Evolutionary conservation across 2,888 invertebrate species (phyloP).

Genomic region (Scelioninae gen. 2): DNA sequence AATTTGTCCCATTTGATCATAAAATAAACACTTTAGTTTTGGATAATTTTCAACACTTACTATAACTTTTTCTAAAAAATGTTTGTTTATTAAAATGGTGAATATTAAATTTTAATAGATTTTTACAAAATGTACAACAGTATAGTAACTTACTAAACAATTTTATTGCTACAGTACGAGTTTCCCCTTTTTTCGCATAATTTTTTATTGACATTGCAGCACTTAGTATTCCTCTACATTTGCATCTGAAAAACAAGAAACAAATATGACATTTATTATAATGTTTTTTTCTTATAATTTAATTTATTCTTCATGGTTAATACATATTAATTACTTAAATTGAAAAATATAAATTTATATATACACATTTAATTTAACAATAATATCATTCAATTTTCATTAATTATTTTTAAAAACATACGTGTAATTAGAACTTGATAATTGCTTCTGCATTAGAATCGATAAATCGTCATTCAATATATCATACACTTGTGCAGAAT

Average conservation of each 20-base stretch:
- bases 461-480: slow-evolving; percentile 86
- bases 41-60: slow-evolving; percentile 76
- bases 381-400: too few species aligned
- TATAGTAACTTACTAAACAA: slow-evolving; percentile 68
- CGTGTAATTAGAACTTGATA: slow-evolving; percentile 80
- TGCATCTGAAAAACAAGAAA: slow-evolving; percentile 76
- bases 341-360: too few species aligned
- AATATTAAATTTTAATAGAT: too few species aligned
- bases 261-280: too few species aligned
- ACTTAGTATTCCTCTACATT: slow-evolving; percentile 86
- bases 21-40: slow-evolving; percentile 77
- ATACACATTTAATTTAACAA: too few species aligned
- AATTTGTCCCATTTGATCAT: slow-evolving; percentile 84
- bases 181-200: slow-evolving; percentile 76
- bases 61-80: slow-evolving; percentile 78
- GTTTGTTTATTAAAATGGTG: too few species aligned
- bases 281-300: too few species aligned
- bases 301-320: slow-evolving; percentile 8
- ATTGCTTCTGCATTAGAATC: slow-evolving; percentile 90
- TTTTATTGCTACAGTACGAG: slow-evolving; percentile 62
- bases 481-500: slow-evolving; percentile 74
- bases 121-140: too few species aligned
- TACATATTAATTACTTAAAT: background rate
- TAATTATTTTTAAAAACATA: slow-evolving; percentile 62
- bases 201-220: slow-evolving; percentile 86